Percentiles rank a stretch among this genome's conserved stretches.
Conservation (phyloP, 2,888 invertebrate species). For the Patella caerulea region DNA sequence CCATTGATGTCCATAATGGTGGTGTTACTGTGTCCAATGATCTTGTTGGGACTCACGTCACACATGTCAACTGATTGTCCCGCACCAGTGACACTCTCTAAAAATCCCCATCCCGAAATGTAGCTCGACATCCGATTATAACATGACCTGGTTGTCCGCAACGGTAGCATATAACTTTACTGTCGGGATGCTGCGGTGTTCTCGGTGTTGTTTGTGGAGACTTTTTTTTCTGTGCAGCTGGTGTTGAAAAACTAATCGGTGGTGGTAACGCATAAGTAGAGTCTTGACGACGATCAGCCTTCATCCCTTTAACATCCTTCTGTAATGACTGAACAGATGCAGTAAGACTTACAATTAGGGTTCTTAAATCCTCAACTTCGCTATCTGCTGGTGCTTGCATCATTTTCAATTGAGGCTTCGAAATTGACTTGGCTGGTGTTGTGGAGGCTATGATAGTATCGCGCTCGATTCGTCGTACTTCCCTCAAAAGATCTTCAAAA, state of each 20-base stretch:
- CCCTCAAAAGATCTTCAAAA: not conserved
- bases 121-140: not conserved
- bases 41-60: not conserved
- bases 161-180: not conserved
- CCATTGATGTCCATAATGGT: constrained; percentile 6
- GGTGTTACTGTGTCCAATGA: not conserved
- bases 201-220: not conserved
- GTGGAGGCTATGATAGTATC: not conserved
- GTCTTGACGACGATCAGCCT: not conserved
- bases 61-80: constrained; percentile 1
- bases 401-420: not conserved
- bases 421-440: not conserved
- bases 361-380: not conserved
- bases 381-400: constrained; percentile 3
- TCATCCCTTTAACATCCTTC: constrained; percentile 3
- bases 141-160: constrained; percentile 1
- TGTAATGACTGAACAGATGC: not conserved
- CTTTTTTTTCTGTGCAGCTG: not conserved
- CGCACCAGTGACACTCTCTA: constrained; percentile 3
- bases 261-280: not conserved
- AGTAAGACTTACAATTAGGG: not conserved
- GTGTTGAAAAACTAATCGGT: not conserved
- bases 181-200: not conserved
- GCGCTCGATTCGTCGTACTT: not conserved
- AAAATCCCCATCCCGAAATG: not conserved